phyloP scores from a whole-genome alignment of 2,797 vertebrate species.

The Parauchenoglanis punctatus region DNA sequence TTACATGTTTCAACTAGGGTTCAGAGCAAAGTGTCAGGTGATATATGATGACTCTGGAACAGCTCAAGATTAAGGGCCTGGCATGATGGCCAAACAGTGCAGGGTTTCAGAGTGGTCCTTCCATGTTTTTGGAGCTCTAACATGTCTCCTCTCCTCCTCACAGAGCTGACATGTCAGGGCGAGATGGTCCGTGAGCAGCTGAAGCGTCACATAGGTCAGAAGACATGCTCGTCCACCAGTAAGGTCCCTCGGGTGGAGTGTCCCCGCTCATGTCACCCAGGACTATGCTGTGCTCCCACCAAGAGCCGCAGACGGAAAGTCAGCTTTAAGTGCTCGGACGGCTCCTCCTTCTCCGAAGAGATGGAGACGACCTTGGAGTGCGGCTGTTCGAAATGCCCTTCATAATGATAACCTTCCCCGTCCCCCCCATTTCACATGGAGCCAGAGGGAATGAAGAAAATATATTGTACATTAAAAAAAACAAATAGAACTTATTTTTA shows the following conservation, averaged over 20 bases:
- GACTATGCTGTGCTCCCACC: slow-evolving; percentile 87
- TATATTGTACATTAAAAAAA: slow-evolving; percentile 99
- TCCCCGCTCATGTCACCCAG: slow-evolving; percentile 77
- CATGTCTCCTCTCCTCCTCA: not conserved
- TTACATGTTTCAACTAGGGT: not conserved
- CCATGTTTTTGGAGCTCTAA: not conserved
- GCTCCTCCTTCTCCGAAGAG: slow-evolving; percentile 90
- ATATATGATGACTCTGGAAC: not conserved
- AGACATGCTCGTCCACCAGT: slow-evolving; percentile 82
- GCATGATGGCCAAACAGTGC: not conserved
- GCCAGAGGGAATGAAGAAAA: slow-evolving; percentile 90
- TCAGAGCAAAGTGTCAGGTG: not conserved
- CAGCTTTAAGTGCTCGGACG: slow-evolving; percentile 89
- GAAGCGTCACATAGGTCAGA: slow-evolving; percentile 85
- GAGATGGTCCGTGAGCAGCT: slow-evolving; percentile 88
- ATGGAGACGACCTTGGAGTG: slow-evolving; percentile 92
- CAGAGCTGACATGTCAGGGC: slow-evolving; percentile 87
- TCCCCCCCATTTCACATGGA: slow-evolving; percentile 53
- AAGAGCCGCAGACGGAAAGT: slow-evolving; percentile 91
- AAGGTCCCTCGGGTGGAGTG: slow-evolving; percentile 89
- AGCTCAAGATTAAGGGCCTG: not conserved
- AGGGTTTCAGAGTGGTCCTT: not conserved
- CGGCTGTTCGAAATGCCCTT: slow-evolving; percentile 85
- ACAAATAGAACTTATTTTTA: slow-evolving; percentile 99
- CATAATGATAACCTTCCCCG: slow-evolving; percentile 71